A percentile compares a stretch with the other conserved stretches of the same genome.
Conservation (phyloP, 2,888 invertebrate species). For the Phytoseiulus persimilis region DNA sequence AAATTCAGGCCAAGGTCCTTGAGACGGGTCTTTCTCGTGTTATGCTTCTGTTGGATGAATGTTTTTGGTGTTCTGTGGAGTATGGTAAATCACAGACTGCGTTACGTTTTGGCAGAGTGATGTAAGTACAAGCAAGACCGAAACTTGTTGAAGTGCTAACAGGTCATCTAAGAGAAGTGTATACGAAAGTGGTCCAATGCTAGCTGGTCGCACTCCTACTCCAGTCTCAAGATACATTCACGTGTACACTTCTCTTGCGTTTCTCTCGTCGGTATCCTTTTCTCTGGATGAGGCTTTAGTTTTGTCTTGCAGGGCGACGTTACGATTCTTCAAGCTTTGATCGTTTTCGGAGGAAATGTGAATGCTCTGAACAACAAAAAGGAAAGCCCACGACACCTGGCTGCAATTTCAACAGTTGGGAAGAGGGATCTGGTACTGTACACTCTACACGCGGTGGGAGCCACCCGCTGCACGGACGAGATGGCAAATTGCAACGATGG, state of each 20-base stretch:
- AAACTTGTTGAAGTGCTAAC: too few relatives aligned
- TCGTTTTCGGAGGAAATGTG: conserved; percentile 77
- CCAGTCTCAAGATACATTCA: too few relatives aligned
- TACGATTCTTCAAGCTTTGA: conserved; percentile 59
- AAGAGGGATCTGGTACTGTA: conserved; percentile 59
- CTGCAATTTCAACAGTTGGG: conserved; percentile 49
- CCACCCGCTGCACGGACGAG: conserved; percentile 55
- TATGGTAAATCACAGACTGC: neutral
- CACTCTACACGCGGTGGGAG: conserved; percentile 74
- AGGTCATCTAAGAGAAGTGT: too few relatives aligned
- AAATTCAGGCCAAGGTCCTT: neutral
- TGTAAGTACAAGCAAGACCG: neutral
- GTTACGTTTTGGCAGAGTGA: neutral
- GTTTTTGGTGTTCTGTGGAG: neutral
- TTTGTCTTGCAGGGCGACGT: conserved; percentile 40
- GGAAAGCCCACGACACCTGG: conserved; percentile 66
- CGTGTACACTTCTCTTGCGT: too few relatives aligned
- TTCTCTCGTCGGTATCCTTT: neutral
- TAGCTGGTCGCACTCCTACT: too few relatives aligned
- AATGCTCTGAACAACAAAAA: conserved; percentile 62
- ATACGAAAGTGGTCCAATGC: too few relatives aligned
- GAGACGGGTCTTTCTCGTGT: neutral
- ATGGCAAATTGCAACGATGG: conserved; percentile 48
- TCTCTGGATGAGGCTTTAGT: neutral
- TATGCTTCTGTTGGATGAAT: neutral